Conservation (phyloP, 2,888 invertebrate genomes). For the Pheosia gnoma region DNA sequence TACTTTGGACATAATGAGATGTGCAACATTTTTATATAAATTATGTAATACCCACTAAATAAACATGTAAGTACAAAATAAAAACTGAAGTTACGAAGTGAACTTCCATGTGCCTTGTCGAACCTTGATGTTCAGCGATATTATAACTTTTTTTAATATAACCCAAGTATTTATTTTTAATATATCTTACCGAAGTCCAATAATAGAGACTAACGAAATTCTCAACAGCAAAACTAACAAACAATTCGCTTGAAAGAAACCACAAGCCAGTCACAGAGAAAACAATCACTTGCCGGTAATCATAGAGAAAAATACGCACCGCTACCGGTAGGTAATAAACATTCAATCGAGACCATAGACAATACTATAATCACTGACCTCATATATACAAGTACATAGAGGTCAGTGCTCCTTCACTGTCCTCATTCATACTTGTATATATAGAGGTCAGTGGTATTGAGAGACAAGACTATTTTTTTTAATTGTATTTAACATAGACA, state of each 20-base stretch:
- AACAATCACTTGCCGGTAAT: too few relatives aligned
- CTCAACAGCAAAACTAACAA: neutral
- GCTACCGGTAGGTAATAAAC: too few relatives aligned
- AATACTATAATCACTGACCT: too few relatives aligned
- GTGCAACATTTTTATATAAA: conserved; percentile 9
- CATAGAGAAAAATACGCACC: too few relatives aligned
- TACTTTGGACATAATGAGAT: neutral
- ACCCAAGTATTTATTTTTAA: neutral
- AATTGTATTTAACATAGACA: too few relatives aligned
- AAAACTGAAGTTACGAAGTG: neutral
- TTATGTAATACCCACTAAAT: conserved; percentile 10
- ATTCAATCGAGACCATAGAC: too few relatives aligned
- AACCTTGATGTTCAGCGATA: neutral
- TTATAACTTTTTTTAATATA: neutral
- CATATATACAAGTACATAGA: too few relatives aligned
- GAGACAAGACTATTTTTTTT: too few relatives aligned
- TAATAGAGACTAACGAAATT: neutral
- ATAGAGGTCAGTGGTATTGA: too few relatives aligned
- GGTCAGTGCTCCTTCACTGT: too few relatives aligned
- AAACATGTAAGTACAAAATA: conserved; percentile 5
- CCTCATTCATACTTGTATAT: too few relatives aligned
- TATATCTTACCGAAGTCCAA: neutral
- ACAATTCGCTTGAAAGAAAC: neutral
- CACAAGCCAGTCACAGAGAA: neutral
- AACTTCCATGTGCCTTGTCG: neutral